Evolutionary conservation across 2,113 vertebrate species (phyloP), one percentile per base, ranked within the genome.

Genomic region (Canis aureus): DNA sequence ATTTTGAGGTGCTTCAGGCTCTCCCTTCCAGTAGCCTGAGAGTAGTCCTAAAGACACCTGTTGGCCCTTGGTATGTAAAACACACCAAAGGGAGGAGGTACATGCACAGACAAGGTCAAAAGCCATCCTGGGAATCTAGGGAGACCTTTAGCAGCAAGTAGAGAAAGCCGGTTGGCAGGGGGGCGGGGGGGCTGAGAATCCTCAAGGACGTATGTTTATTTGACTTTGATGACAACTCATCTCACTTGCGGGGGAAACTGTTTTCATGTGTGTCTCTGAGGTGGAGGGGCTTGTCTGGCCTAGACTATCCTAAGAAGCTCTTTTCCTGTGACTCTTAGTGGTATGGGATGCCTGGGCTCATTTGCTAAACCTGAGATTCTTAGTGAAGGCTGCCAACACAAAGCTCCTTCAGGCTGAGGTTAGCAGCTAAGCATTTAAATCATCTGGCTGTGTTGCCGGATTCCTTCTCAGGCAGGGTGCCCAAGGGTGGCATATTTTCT

Each of bases 391-490:
- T 97, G 95, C 84, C 91, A 97, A 51, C 29, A 73, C 43, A 85
- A 93, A 94, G 43, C 55, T 94, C 49, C 49, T 96, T 92, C 38
- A 98, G 80, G 53, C 59, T 91, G 67, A 97, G 53, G 92, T 96
- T 94, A 78, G 88, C 32, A 88, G 95, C 35, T 62, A 86, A 98
- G 97, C 78, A 53, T 97, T 97, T 97, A 96, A 98, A 82, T 94
- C 5, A 53, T 96, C 79, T 97, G 60, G 17, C 82, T 94, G 15
- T 13, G 35, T 96, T 23, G 59, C 66, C n/a, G 92, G 83, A 84
- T 85, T 97, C 81, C 98, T 85, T 49, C 29, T 20, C 4, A 79
- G 89, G 94, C 98, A 98, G 97, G 79, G 85, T 49, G 82, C 88
- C 79, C n/a, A 97, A 98, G 97, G 78, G 13, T 86, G 93, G 60